phyloP scores from a whole-genome alignment of 2,113 vertebrate genomes.

The Megaleporinus macrocephalus region DNA sequence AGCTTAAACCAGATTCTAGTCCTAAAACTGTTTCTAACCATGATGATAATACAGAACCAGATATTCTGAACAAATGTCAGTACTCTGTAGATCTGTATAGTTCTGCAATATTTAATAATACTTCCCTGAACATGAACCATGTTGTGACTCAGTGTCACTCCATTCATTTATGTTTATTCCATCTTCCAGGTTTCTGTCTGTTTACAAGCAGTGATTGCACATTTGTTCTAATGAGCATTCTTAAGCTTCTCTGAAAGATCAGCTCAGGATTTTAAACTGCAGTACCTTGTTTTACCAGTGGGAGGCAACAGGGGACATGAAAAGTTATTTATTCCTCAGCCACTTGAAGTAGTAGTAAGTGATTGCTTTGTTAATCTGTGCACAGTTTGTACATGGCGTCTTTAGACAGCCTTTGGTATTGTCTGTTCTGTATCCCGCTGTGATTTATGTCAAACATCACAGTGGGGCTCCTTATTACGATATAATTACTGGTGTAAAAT shows the following conservation, averaged over 20 bases:
- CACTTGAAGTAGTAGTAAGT: not conserved
- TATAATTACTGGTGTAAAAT: not conserved
- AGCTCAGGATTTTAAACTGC: not conserved
- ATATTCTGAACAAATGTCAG: too few relatives aligned
- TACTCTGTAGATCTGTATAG: too few relatives aligned
- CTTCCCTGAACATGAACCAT: too few relatives aligned
- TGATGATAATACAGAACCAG: too few relatives aligned
- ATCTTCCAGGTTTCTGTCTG: too few relatives aligned
- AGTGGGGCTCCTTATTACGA: not conserved
- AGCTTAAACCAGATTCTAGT: too few relatives aligned
- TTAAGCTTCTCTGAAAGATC: not conserved
- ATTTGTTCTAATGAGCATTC: not conserved
- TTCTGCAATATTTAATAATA: too few relatives aligned
- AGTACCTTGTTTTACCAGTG: conserved; percentile 34
- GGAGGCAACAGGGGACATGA: conserved; percentile 48
- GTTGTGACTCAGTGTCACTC: too few relatives aligned
- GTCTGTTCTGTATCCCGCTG: not conserved
- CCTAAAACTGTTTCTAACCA: too few relatives aligned
- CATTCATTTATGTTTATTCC: too few relatives aligned
- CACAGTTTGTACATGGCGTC: not conserved
- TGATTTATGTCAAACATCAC: not conserved
- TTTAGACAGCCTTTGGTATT: not conserved
- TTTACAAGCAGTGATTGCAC: not conserved
- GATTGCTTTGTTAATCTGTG: conserved; percentile 3
- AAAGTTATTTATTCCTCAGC: not conserved